phyloP scores from a whole-genome alignment of 2,888 invertebrate species.

The Xylota sylvarum region DNA sequence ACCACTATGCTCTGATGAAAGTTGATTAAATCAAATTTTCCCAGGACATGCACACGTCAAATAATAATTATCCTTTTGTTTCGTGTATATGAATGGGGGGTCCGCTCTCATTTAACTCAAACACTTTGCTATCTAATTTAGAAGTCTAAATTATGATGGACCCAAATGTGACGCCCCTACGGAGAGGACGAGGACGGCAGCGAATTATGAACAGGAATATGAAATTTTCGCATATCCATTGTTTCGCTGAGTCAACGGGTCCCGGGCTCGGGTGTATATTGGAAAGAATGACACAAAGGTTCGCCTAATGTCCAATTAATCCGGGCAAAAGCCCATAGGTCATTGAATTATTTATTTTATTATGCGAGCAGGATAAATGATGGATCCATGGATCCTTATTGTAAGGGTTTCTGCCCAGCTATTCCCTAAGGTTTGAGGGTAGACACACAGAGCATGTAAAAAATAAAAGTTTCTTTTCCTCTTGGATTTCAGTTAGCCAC shows the following conservation, averaged over 20 bases:
- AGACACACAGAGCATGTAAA: slow-evolving; percentile 13
- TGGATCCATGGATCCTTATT: slow-evolving; percentile 42
- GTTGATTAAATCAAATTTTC: slow-evolving; percentile 71
- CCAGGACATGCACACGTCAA: slow-evolving; percentile 64
- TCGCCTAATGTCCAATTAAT: slow-evolving; percentile 66
- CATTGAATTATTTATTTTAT: slow-evolving; percentile 67
- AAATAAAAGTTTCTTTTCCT: slow-evolving; percentile 1
- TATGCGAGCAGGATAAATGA: slow-evolving; percentile 52
- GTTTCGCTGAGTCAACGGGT: slow-evolving; percentile 41
- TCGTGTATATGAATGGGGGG: slow-evolving; percentile 29
- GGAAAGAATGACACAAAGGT: slow-evolving; percentile 60
- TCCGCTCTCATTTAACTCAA: slow-evolving; percentile 46
- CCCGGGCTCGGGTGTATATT: neutral
- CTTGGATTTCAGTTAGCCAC: slow-evolving; percentile 10
- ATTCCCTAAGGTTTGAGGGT: slow-evolving; percentile 24
- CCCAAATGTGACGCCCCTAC: slow-evolving; percentile 39
- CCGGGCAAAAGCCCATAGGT: slow-evolving; percentile 61
- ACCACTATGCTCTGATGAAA: slow-evolving; percentile 35
- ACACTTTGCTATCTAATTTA: slow-evolving; percentile 61
- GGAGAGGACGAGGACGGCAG: slow-evolving; percentile 12
- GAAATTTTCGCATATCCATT: slow-evolving; percentile 48
- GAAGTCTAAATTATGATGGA: slow-evolving; percentile 62
- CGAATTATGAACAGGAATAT: slow-evolving; percentile 57
- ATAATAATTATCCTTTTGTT: slow-evolving; percentile 63
- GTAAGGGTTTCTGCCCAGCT: slow-evolving; percentile 8